Base-by-base conservation (phyloP, 2,888 invertebrate genomes). In the Pyrochroa serraticornis region DNA sequence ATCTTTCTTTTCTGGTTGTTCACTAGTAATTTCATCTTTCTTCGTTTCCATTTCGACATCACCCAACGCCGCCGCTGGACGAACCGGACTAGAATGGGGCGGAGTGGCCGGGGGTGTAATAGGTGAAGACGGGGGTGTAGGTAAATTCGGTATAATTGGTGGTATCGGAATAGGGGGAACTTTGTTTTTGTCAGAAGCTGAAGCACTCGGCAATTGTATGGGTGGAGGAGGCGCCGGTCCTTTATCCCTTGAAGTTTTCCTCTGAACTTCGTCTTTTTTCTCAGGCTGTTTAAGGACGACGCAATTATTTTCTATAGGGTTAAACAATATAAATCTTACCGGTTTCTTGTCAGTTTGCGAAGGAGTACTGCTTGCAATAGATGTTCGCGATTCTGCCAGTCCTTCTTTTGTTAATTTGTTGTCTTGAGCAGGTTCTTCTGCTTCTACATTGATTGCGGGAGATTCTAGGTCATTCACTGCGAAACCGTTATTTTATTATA, bases 141-240 rank as follows among this genome's bases (percentile, higher is more conserved):
- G 81, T 47, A 72, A 63, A 13, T 65, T 63, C 7, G 48, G 51
- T 12, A 68, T 69, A 5, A 68, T 49, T 74, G 76, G 62, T 71
- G 67, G 59, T 56, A 72, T 64, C 10, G 76, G 71, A 10, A 74
- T 70, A 54, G 71, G 71, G 45, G 77, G 73, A n/a, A 72, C 75
- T 70, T 50, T 50, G 7, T 22, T 22, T 22, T 22, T 22, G 22
- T 22, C 22, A 5, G 22, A 2, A 22, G 5, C 22, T 22, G 22
- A 22, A 22, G 22, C 3, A 22, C 22, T 22, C 22, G 22, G 67
- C 38, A 70, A 52, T 64, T 67, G 46, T 64, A 73, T 54, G 14
- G 67, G 74, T 41, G 92, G 91, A 53, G 86, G 86, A 7, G 91
- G 92, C 39, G 91, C 92, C 57, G 91, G 91, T 58, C 92, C 92